Conservation (phyloP, 2,797 vertebrate genomes). For the Oreochromis grahami region DNA sequence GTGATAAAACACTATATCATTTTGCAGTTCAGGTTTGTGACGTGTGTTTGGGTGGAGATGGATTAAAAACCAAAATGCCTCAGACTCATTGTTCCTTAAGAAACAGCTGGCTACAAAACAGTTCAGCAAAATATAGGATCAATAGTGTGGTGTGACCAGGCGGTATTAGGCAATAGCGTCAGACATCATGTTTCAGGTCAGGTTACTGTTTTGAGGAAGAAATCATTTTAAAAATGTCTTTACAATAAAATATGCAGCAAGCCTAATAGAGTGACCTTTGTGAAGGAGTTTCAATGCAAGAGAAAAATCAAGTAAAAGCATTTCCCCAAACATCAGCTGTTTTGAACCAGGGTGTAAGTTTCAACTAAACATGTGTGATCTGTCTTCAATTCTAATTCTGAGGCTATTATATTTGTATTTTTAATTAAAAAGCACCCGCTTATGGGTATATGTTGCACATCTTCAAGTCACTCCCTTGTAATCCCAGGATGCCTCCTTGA, state of each 20-base stretch:
- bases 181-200: background rate
- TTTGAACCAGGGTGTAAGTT: background rate
- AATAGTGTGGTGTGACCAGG: background rate
- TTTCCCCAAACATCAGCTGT: background rate
- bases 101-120: background rate
- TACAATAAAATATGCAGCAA: background rate
- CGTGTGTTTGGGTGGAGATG: background rate
- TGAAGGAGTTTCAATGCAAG: background rate
- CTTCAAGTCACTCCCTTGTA: background rate
- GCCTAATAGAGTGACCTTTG: background rate
- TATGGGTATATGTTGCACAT: background rate
- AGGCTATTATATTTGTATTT: background rate
- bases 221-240: background rate
- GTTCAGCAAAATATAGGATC: background rate
- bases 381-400: background rate
- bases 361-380: background rate
- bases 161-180: background rate
- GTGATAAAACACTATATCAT: background rate
- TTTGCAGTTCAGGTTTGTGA: background rate
- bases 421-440: background rate
- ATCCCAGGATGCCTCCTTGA: slow-evolving; percentile 3
- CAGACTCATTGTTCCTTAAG: background rate
- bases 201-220: background rate
- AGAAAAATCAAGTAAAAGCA: background rate
- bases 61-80: background rate